phyloP scores from a whole-genome alignment of 2,113 vertebrate species.

The Garra rufa region DNA sequence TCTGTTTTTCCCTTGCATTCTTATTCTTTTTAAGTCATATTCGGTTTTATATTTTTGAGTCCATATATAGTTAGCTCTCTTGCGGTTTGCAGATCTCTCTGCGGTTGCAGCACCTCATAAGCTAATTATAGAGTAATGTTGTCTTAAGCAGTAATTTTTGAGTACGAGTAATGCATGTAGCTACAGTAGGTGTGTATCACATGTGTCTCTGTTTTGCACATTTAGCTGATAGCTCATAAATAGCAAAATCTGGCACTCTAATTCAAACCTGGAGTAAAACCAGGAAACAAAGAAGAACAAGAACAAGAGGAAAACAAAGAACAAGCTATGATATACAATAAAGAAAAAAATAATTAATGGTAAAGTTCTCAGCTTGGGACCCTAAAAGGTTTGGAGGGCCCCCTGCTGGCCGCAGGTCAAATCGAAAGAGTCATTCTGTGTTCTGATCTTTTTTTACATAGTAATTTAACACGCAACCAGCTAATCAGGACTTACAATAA shows the following conservation, averaged over 20 bases:
- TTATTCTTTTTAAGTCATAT: background rate
- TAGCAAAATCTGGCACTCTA: background rate
- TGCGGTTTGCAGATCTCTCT: background rate
- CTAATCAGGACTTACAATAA: background rate
- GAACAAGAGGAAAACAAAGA: background rate
- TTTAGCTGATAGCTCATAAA: background rate
- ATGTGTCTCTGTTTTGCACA: background rate
- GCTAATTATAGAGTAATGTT: background rate
- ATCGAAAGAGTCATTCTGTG: background rate
- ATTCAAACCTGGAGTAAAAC: background rate
- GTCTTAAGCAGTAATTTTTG: background rate
- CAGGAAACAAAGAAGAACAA: background rate
- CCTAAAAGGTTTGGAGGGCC: background rate
- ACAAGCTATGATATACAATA: background rate
- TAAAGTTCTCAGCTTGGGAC: too few species aligned
- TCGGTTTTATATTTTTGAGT: background rate
- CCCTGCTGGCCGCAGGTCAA: background rate
- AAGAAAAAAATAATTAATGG: background rate
- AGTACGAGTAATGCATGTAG: background rate
- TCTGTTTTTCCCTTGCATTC: background rate
- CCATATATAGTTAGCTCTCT: background rate
- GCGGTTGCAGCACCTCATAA: background rate
- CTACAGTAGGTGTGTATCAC: background rate
- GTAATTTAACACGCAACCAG: background rate
- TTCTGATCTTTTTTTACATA: background rate